phyloP scores from a whole-genome alignment of 2,888 invertebrate species.

The Folsomia manolachei region DNA sequence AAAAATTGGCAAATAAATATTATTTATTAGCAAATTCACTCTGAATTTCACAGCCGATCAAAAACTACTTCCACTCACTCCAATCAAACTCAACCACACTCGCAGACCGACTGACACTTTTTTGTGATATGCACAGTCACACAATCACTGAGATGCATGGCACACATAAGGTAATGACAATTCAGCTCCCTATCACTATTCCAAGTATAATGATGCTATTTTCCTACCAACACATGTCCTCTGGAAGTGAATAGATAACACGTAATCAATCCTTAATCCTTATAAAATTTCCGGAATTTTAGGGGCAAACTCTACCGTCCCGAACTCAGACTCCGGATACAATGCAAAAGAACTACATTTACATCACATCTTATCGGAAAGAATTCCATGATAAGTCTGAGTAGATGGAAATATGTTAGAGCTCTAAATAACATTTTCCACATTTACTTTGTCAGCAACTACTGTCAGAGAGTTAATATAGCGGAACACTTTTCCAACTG shows the following conservation, averaged over 20 bases:
- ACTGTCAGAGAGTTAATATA: conserved; percentile 2
- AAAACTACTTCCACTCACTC: too few species aligned
- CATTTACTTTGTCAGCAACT: conserved; percentile 3
- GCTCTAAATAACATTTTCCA: not conserved
- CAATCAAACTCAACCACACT: too few species aligned
- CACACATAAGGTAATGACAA: not conserved
- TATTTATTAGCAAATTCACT: too few species aligned
- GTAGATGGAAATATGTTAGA: not conserved
- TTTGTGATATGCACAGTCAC: too few species aligned
- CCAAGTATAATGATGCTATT: too few species aligned
- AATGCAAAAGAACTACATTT: too few species aligned
- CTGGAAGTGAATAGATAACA: not conserved
- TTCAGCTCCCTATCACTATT: not conserved
- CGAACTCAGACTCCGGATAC: too few species aligned
- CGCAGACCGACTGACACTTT: too few species aligned
- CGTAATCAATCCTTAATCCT: not conserved
- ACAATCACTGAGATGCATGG: not conserved
- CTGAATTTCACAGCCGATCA: too few species aligned
- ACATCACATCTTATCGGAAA: too few species aligned
- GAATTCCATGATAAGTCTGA: not conserved
- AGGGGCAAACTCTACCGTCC: too few species aligned
- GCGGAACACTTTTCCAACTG: not conserved
- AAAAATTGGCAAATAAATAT: not conserved
- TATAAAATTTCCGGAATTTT: conserved; percentile 2
- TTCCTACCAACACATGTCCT: too few species aligned